A percentile compares a stretch with the other conserved stretches of the same genome.
Evolutionary conservation across 2,888 invertebrate genomes (phyloP).

Genomic region (Megalurothrips usitatus): DNA sequence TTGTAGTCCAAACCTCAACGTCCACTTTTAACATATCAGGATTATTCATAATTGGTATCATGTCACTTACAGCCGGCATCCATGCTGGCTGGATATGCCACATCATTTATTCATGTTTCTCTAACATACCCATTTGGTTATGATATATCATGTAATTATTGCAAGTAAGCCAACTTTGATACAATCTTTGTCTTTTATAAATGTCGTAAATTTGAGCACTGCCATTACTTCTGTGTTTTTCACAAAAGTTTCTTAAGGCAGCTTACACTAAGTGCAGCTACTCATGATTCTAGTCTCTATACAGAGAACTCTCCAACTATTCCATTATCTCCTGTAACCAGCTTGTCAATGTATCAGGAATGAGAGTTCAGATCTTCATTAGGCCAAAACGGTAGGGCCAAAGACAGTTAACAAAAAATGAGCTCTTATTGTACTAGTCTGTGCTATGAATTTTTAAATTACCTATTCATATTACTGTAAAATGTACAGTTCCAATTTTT

Average conservation of each 20-base stretch:
- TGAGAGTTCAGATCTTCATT: conserved; percentile 17
- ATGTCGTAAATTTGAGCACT: neutral
- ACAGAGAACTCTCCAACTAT: neutral
- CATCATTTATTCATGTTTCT: neutral
- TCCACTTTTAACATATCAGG: conserved; percentile 20
- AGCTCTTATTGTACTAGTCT: conserved; percentile 12
- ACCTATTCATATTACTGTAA: neutral
- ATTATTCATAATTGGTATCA: neutral
- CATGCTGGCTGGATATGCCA: neutral
- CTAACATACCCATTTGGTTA: neutral
- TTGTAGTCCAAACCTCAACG: conserved; percentile 11
- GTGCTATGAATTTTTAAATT: neutral
- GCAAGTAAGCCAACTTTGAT: neutral
- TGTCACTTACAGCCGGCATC: neutral
- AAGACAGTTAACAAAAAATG: conserved; percentile 9
- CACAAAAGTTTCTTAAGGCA: neutral
- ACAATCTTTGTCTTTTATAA: neutral
- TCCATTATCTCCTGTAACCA: neutral
- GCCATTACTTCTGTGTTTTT: neutral
- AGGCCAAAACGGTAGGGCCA: conserved; percentile 15
- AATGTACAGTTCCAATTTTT: neutral
- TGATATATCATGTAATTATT: neutral
- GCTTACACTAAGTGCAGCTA: neutral
- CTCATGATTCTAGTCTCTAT: conserved; percentile 17
- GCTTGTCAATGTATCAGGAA: neutral